Base-by-base conservation (phyloP, 2,113 vertebrate genomes). In the Riparia riparia region DNA sequence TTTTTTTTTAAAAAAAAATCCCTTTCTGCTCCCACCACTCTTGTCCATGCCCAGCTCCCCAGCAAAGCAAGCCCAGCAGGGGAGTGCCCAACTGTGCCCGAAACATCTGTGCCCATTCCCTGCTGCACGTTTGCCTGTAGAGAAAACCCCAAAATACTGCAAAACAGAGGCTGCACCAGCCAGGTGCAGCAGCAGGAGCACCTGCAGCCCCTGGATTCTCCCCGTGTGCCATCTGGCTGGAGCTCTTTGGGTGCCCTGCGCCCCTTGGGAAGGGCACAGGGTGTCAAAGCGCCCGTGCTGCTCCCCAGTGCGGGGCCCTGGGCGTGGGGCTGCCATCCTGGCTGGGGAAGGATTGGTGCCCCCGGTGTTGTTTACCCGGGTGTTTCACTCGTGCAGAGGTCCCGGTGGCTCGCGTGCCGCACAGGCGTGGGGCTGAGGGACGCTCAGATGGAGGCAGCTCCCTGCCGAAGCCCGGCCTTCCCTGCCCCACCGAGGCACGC, bases 401-500 rank as follows among this genome's bases (percentile, higher is more conserved):
- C n/a, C 25, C 65, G 17, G 60, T 0, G 1, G 34, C 53, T 65
- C 32, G 5, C 2, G 44, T 25, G 42, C 22, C 53, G 50, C 31
- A 6, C 1, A 8, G 31, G 12, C 7, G 24, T 16, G 34, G 54
- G 49, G 84, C 42, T 5, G 9, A 49, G 41, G 54, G 37, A 20
- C 14, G 31, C 78, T 8, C 51, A 70, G 47, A 44, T 0, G 2
- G 66, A 44, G 4, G 6, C 8, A 1, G 15, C 12, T 49, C 56
- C 28, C 71, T 17, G 54, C 53, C 42, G 17, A 6, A 32, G 11
- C 5, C 1, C 17, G 11, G 28, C 76, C 66, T 44, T 44, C 42
- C 31, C 61, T 76, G 32, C 18, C 1, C 4, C 39, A 31, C 49
- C 0, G 4, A 39, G 37, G 42, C 58, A 81, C 0, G 0, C 42